Percentiles rank a stretch among this genome's conserved stretches.
phyloP scores from a whole-genome alignment of 2,797 vertebrate genomes.

The Setipinna tenuifilis region DNA sequence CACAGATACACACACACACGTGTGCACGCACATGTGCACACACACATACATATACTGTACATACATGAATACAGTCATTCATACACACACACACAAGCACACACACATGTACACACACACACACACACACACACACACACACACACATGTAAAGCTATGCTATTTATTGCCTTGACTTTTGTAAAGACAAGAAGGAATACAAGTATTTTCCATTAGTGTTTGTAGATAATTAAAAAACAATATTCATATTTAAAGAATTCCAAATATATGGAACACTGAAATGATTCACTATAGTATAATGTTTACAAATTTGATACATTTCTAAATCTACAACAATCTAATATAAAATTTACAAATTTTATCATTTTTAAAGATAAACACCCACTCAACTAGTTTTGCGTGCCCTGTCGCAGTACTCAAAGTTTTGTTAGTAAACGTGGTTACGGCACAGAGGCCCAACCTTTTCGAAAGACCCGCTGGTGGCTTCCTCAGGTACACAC shows the following conservation, averaged over 20 bases:
- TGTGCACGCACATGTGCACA: too few relatives aligned
- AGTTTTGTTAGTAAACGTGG: constrained; percentile 27
- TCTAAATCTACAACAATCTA: too few relatives aligned
- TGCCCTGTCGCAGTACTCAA: constrained; percentile 1
- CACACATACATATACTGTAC: neutral
- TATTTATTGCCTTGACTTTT: neutral
- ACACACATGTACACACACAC: neutral
- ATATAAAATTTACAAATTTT: too few relatives aligned
- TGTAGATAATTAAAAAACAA: neutral
- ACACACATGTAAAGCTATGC: neutral
- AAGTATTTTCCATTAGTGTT: neutral
- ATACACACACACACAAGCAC: neutral
- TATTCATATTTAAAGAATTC: too few relatives aligned
- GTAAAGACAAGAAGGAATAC: neutral
- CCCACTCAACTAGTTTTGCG: neutral
- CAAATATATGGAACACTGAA: too few relatives aligned
- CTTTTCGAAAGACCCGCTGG: constrained; percentile 35
- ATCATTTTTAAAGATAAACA: too few relatives aligned
- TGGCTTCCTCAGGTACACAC: constrained; percentile 47
- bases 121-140: neutral
- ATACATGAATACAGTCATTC: neutral
- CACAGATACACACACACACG: neutral
- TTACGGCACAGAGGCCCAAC: neutral
- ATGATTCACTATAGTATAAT: too few relatives aligned
- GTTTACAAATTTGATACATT: too few relatives aligned